Evolutionary conservation across 2,113 vertebrate genomes (phyloP).

Genomic region (Pituophis catenifer): DNA sequence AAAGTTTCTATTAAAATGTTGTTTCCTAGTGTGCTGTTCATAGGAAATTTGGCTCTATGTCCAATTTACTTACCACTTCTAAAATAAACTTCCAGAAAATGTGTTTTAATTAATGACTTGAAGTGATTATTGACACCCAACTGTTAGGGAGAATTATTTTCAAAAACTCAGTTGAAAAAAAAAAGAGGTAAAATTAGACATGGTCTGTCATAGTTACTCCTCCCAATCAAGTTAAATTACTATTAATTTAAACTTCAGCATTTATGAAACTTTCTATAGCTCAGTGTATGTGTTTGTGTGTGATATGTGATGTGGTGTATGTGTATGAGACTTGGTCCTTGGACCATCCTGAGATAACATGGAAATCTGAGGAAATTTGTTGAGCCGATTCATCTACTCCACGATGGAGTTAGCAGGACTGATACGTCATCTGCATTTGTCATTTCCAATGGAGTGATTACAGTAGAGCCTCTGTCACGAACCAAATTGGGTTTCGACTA

Average conservation of each 20-base stretch:
- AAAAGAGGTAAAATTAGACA: constrained; percentile 35
- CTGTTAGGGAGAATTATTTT: constrained; percentile 57
- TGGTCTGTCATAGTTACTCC: constrained; percentile 35
- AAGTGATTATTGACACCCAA: constrained; percentile 28
- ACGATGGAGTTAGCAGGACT: background rate
- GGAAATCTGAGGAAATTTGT: background rate
- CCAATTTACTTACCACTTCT: constrained; percentile 34
- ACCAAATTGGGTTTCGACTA: too few relatives aligned
- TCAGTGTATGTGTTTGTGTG: background rate
- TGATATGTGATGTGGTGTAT: background rate
- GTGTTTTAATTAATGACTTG: constrained; percentile 63
- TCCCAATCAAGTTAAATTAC: constrained; percentile 37
- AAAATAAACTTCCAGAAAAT: constrained; percentile 50
- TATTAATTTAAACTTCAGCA: constrained; percentile 34
- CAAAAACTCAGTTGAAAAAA: constrained; percentile 44
- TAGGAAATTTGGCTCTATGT: constrained; percentile 1
- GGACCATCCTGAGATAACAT: background rate
- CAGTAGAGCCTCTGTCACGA: too few relatives aligned
- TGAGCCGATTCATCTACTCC: background rate
- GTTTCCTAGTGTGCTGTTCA: background rate
- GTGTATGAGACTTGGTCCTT: background rate
- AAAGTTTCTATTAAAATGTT: background rate
- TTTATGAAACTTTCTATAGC: background rate
- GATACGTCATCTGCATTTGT: background rate
- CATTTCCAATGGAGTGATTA: background rate